Percentiles rank a stretch among this genome's conserved stretches.
Evolutionary conservation across 2,888 invertebrate genomes (phyloP).

Genomic region (Drosophila buzzatii): DNA sequence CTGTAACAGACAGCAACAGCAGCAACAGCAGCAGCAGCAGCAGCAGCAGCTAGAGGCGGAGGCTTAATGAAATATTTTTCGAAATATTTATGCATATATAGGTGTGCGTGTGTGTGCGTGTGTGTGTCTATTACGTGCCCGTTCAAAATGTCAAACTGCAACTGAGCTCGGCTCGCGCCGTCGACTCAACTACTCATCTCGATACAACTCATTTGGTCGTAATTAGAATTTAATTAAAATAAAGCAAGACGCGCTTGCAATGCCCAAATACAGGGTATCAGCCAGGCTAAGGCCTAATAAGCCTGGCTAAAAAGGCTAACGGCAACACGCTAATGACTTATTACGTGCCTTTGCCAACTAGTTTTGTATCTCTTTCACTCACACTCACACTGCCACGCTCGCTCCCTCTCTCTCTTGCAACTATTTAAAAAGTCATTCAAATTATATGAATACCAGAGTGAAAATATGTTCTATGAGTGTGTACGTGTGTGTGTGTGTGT

Average conservation of each 20-base stretch:
- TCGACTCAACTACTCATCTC: not conserved
- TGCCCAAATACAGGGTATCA: constrained; percentile 18
- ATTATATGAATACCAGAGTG: constrained; percentile 75
- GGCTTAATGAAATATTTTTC: constrained; percentile 76
- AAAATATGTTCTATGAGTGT: constrained; percentile 11
- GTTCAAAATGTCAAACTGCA: constrained; percentile 80
- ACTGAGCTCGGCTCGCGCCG: constrained; percentile 57
- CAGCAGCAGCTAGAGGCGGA: constrained; percentile 24
- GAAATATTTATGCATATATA: constrained; percentile 69
- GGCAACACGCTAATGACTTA: constrained; percentile 78
- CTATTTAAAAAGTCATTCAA: constrained; percentile 85
- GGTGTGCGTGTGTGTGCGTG: constrained; percentile 9
- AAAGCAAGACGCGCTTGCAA: constrained; percentile 46
- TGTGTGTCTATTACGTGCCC: constrained; percentile 72
- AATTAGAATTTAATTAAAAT: constrained; percentile 85
- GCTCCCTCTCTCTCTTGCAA: constrained; percentile 42
- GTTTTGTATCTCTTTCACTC: constrained; percentile 22
- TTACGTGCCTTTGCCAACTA: constrained; percentile 58
- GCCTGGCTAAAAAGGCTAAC: constrained; percentile 47
- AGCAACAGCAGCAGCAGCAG: not conserved
- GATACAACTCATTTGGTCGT: constrained; percentile 17
- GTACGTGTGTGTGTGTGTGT: constrained; percentile 26
- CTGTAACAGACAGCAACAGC: constrained; percentile 43
- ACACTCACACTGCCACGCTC: not conserved
- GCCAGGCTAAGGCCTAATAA: constrained; percentile 70